Percentiles rank a stretch among this genome's conserved stretches.
These are phyloP conservation scores for Callipepla squamata DNA, from an alignment of 2,113 vertebrate species.

Conservation along the genomic window DNA sequence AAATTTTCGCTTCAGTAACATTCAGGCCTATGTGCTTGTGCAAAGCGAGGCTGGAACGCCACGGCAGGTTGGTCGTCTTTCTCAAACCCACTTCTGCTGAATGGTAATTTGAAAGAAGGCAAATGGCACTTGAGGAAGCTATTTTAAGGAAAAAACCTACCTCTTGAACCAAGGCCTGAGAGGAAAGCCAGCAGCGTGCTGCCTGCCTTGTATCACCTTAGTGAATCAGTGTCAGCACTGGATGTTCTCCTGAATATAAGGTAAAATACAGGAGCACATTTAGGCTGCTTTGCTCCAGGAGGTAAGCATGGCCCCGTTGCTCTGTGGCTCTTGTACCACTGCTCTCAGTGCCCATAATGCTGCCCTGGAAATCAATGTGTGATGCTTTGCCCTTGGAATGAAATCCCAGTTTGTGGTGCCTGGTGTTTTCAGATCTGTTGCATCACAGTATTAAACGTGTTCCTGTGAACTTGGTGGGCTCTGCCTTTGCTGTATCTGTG, in stretches of 20 bases:
- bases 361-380: neutral
- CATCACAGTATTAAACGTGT: neutral
- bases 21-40: neutral
- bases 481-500: neutral
- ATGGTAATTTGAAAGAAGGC: neutral
- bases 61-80: neutral
- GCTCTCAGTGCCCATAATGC: neutral
- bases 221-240: neutral
- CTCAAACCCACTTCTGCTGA: neutral
- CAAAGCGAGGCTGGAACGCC: constrained; percentile 10
- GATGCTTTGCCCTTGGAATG: neutral
- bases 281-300: neutral
- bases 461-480: neutral
- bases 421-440: neutral
- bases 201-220: neutral
- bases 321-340: neutral
- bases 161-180: neutral
- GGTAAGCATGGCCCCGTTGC: neutral
- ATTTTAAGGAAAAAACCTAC: neutral
- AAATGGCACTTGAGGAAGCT: neutral
- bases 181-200: neutral
- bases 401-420: neutral
- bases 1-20: neutral
- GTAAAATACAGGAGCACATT: neutral
- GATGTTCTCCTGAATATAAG: neutral